A percentile compares a stretch with the other conserved stretches of the same genome.
Conservation (phyloP, 53 echinoderm and acorn worm genomes). For the Luidia sarsii region DNA sequence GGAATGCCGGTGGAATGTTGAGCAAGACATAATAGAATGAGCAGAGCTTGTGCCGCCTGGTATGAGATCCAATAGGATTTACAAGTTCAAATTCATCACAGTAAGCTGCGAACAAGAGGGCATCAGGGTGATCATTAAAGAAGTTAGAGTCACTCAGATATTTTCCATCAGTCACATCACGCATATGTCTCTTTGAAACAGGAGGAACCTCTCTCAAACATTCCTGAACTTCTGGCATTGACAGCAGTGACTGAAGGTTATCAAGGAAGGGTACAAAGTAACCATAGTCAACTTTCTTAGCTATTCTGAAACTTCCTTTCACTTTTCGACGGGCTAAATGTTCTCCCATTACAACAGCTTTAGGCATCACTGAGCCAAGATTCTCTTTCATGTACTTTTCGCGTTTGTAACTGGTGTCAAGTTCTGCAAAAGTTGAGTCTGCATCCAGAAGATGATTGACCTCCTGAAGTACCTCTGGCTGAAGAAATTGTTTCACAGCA, state of each 20-base stretch:
- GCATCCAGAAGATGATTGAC: no score
- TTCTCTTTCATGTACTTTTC: no score
- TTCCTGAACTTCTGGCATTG: not conserved
- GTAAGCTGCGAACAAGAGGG: constrained; percentile 28
- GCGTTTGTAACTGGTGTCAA: no score
- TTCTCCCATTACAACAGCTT: no score
- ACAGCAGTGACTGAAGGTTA: not conserved
- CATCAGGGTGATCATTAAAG: constrained; percentile 18
- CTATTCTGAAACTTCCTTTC: not conserved
- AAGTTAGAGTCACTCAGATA: not conserved
- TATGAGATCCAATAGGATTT: constrained; percentile 35
- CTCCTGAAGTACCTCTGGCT: no score
- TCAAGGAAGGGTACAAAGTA: not conserved
- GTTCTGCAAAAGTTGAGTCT: no score
- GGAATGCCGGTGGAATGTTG: constrained; percentile 7
- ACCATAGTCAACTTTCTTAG: constrained; percentile 1
- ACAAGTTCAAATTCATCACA: constrained; percentile 39
- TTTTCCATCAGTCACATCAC: constrained; percentile 18
- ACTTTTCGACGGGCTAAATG: not conserved
- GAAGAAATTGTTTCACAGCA: no score
- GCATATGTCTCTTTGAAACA: not conserved
- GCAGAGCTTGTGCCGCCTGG: constrained; percentile 23
- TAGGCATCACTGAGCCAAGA: no score
- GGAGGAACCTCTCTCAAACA: not conserved
- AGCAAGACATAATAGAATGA: constrained; percentile 17